Evolutionary conservation across 2,888 invertebrate genomes (phyloP).

Genomic region (Anoplius nigerrimus): DNA sequence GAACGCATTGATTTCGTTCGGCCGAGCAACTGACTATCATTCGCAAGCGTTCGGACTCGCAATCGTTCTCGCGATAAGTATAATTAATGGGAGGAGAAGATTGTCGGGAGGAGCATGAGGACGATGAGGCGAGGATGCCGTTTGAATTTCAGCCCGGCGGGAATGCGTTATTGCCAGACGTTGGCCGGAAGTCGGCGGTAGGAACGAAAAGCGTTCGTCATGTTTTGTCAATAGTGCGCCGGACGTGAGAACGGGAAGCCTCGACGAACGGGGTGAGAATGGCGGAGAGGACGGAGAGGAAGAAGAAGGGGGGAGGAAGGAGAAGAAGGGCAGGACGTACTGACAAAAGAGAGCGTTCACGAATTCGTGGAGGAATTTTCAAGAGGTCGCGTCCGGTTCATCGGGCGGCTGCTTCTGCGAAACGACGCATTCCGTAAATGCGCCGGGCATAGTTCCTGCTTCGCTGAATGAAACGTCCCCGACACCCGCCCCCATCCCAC

Average conservation of each 20-base stretch:
- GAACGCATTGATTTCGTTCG: too few relatives aligned
- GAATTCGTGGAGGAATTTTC: constrained; percentile 26
- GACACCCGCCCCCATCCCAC: constrained; percentile 4
- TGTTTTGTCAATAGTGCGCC: too few relatives aligned
- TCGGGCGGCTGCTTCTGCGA: constrained; percentile 21
- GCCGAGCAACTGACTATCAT: too few relatives aligned
- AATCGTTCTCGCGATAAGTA: too few relatives aligned
- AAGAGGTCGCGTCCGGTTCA: constrained; percentile 18
- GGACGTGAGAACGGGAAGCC: constrained; percentile 14
- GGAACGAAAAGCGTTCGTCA: too few relatives aligned
- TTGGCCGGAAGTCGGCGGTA: too few relatives aligned
- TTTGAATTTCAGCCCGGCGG: too few relatives aligned
- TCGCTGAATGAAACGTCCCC: constrained; percentile 33
- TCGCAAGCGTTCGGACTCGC: too few relatives aligned
- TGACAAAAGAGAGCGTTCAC: constrained; percentile 8
- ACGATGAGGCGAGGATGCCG: too few relatives aligned
- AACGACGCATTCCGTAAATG: constrained; percentile 45
- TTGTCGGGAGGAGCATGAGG: too few relatives aligned
- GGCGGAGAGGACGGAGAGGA: neutral
- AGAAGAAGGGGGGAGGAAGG: neutral
- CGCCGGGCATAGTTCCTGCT: constrained; percentile 51
- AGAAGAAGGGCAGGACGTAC: neutral
- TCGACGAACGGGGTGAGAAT: neutral
- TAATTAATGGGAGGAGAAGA: too few relatives aligned
- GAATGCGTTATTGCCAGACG: too few relatives aligned